phyloP scores from a whole-genome alignment of 2,888 invertebrate genomes.

The Tipula confusa region DNA sequence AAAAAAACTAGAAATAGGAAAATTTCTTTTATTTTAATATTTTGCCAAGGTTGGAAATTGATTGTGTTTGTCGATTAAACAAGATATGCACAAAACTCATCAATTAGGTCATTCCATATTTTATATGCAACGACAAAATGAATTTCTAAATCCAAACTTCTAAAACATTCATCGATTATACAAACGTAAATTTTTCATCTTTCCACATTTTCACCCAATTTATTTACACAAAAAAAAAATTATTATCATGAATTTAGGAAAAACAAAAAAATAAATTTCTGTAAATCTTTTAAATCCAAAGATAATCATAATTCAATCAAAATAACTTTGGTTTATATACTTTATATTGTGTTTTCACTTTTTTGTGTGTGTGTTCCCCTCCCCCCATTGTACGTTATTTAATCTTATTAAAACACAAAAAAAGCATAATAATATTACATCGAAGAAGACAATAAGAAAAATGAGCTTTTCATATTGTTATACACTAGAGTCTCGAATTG shows the following conservation, averaged over 20 bases:
- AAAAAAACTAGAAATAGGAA: not conserved
- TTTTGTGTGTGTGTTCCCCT: not conserved
- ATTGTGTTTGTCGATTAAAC: not conserved
- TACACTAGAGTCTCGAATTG: too few species aligned
- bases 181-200: not conserved
- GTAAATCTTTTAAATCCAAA: constrained; percentile 20
- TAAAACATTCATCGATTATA: not conserved
- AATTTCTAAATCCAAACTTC: not conserved
- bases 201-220: not conserved
- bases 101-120: not conserved
- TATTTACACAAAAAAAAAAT: not conserved
- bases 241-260: constrained; percentile 8
- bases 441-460: not conserved
- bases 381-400: not conserved
- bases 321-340: constrained; percentile 20
- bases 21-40: not conserved
- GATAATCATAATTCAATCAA: constrained; percentile 25
- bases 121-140: not conserved
- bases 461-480: not conserved
- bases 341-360: not conserved
- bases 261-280: not conserved
- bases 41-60: not conserved
- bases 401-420: not conserved
- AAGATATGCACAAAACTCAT: not conserved
- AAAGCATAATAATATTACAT: not conserved